Base-by-base conservation (phyloP, 2,888 invertebrate species). In the Erannis defoliaria region DNA sequence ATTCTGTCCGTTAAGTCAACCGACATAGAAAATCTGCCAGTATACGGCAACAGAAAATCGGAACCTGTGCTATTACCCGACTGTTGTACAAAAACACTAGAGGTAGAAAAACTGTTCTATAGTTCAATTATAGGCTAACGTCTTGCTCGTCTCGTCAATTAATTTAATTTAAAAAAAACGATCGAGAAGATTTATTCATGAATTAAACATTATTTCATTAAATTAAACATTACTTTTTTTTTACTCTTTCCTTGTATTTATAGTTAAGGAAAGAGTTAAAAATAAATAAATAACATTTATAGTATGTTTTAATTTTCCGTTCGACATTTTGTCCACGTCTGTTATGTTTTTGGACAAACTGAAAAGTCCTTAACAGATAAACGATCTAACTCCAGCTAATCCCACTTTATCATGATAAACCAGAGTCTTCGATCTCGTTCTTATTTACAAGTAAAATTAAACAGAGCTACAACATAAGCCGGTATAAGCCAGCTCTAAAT, bases 391-490 rank as follows among this genome's bases (percentile, higher is more conserved):
- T 49, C n/a, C 16, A 38, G 26, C 18, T 55, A 61, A 61, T 61
- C 56, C 29, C 55, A 51, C 40, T 62, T 62, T 46, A 56, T 40
- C 51, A 56, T 29, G 56, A 40, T 62, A 62, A 62, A 51, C 62
- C 56, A 46, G 33, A 58, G 55, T 46, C 42, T 55, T 62, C 62
- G 56, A 62, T 62, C 49, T 19, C 37, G 42, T 56, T 54, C 54
- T 60, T 60, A 64, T 60, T 60, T 53, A 54, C 59, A 60, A 55
- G 54, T 56, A 38, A 56, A 64, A 64, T 64, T 59, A 60, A 60
- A 60, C 54, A 33, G 43, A 43, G 26, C 45, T 50, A 50, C 33
- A 53, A 49, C 23, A 26, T 57, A 60, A 64, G 54, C 56, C 60
- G 4, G 37, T 21, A 38, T 50, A 64, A 64, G 33, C 45, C 59